Evolutionary conservation across 2,113 vertebrate species (phyloP).

Genomic region (Hemiscyllium ocellatum): DNA sequence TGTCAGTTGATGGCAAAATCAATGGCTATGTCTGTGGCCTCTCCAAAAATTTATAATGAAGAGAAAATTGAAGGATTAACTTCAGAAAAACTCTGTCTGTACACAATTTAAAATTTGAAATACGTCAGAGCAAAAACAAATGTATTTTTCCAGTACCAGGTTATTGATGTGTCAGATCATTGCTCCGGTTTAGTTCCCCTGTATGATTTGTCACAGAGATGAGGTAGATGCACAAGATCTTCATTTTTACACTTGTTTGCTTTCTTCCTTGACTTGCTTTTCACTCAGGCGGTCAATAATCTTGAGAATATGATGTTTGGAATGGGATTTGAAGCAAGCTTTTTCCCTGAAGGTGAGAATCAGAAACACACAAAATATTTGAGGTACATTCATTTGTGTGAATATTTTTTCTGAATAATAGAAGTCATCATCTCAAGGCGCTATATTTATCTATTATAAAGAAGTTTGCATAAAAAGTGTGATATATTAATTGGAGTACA

Average conservation of each 20-base stretch:
- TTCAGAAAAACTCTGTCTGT: not conserved
- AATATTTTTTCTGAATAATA: not conserved
- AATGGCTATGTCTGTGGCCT: not conserved
- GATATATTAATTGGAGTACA: not conserved
- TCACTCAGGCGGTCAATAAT: not conserved
- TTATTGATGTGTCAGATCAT: not conserved
- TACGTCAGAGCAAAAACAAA: not conserved
- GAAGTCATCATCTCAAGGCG: not conserved
- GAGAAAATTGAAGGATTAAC: conserved; percentile 8
- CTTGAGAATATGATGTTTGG: not conserved
- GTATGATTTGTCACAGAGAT: not conserved
- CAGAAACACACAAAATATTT: not conserved
- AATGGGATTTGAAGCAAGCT: not conserved
- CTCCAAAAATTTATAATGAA: not conserved
- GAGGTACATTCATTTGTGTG: not conserved
- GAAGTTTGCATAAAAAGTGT: conserved; percentile 28
- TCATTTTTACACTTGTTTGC: not conserved
- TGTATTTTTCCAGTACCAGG: not conserved
- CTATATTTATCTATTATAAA: conserved; percentile 37
- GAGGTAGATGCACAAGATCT: not conserved
- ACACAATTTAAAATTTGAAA: not conserved
- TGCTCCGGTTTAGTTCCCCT: not conserved
- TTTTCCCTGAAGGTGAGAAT: not conserved
- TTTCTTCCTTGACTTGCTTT: not conserved
- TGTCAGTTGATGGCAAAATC: not conserved